These are phyloP conservation scores for Microplitis demolitor DNA, from an alignment of 1,140 invertebrate species.

Conservation along the genomic window DNA sequence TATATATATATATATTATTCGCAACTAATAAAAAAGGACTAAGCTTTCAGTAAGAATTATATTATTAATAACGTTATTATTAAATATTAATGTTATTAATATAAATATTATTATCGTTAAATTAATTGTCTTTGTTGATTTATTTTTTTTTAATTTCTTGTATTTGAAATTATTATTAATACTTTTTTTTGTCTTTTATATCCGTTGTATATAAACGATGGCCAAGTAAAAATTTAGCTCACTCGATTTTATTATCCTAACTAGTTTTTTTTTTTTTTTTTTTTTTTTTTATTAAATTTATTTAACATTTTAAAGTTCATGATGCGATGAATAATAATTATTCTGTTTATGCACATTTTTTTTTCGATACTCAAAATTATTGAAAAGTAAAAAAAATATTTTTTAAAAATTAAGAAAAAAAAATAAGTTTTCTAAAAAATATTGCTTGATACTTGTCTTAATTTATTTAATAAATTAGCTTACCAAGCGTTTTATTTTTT, in stretches of 20 bases:
- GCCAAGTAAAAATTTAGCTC: background rate
- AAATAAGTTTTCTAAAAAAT: too few species aligned
- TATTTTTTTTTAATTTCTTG: background rate
- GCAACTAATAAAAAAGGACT: conserved; percentile 54
- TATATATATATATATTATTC: conserved; percentile 30
- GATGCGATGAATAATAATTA: too few species aligned
- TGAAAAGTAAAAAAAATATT: too few species aligned
- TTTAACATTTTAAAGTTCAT: too few species aligned
- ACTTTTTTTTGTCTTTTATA: too few species aligned
- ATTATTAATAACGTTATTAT: background rate
- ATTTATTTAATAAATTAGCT: too few species aligned
- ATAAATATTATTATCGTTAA: background rate
- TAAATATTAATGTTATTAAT: background rate
- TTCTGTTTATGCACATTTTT: too few species aligned
- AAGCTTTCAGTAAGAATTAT: conserved; percentile 51
- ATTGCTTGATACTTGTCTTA: too few species aligned
- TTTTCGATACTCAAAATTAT: too few species aligned
- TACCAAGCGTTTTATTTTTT: too few species aligned
- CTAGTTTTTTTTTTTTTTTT: conserved; percentile 10
- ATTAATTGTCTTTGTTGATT: background rate
- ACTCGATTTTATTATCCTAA: conserved; percentile 24
- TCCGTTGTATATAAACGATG: too few species aligned
- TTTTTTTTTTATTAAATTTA: background rate
- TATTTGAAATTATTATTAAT: background rate
- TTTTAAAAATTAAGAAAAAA: too few species aligned